Percentiles rank a stretch among this genome's conserved stretches.
Conservation (phyloP, 1,140 invertebrate species). For the Lepidotrigona ventralis region DNA sequence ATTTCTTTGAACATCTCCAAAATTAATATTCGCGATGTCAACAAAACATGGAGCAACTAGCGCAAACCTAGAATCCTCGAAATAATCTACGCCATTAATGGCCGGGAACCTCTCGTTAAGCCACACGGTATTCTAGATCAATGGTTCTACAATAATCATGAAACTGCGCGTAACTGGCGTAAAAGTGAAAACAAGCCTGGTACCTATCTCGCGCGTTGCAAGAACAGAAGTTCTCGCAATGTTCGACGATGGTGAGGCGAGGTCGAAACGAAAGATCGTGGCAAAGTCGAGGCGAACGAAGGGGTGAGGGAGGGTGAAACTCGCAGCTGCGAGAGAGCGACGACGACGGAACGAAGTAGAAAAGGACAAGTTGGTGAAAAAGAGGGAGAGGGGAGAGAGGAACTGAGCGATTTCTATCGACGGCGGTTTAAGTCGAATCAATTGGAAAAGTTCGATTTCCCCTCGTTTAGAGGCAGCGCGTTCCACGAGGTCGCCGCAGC, state of each 20-base stretch:
- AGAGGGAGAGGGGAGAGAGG: neutral
- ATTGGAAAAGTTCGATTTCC: constrained; percentile 70
- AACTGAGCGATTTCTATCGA: constrained; percentile 47
- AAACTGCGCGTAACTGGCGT: neutral
- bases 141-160: neutral
- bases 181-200: constrained; percentile 9
- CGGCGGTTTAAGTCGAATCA: constrained; percentile 67
- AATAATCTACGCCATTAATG: neutral
- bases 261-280: constrained; percentile 12
- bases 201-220: neutral
- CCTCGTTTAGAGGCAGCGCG: constrained; percentile 63
- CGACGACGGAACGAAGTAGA: neutral
- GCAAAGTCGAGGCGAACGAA: neutral
- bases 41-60: neutral
- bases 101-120: neutral
- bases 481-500: constrained; percentile 56
- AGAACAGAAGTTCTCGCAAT: constrained; percentile 51
- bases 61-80: neutral
- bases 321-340: neutral
- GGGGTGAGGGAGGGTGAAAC: neutral
- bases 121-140: neutral
- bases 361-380: neutral
- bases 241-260: constrained; percentile 36
- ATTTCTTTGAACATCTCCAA: no score
- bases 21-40: no score